These are phyloP conservation scores for Dallia pectoralis DNA, from an alignment of 2,797 vertebrate genomes.

Conservation along the genomic window DNA sequence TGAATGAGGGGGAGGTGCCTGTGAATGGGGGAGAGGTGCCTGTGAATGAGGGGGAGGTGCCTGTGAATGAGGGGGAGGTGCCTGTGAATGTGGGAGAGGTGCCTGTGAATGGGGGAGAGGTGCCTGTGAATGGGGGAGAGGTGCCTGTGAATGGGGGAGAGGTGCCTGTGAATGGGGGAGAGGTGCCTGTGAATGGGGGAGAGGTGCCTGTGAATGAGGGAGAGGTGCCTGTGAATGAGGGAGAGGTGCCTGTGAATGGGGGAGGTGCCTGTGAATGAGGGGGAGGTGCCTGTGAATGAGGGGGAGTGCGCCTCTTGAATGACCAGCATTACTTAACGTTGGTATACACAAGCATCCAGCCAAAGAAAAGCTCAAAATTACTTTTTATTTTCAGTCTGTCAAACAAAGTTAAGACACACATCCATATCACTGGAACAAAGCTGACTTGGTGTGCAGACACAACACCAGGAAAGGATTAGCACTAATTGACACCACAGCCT, in stretches of 20 bases:
- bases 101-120: background rate
- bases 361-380: constrained; percentile 1
- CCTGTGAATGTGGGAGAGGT: no score
- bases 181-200: background rate
- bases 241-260: background rate
- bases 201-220: no score
- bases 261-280: no score
- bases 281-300: background rate
- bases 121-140: background rate
- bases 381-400: constrained; percentile 7
- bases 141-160: background rate
- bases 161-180: background rate
- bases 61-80: no score
- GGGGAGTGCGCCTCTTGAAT: background rate
- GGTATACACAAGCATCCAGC: background rate
- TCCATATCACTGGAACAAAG: constrained; percentile 7
- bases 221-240: no score
- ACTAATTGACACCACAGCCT: background rate
- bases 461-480: background rate
- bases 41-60: no score
- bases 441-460: background rate
- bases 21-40: no score
- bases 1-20: no score
- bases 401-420: constrained; percentile 8
- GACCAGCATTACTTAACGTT: background rate